Evolutionary conservation across 1,140 invertebrate genomes (phyloP).

Genomic region (Tenebrio molitor): DNA sequence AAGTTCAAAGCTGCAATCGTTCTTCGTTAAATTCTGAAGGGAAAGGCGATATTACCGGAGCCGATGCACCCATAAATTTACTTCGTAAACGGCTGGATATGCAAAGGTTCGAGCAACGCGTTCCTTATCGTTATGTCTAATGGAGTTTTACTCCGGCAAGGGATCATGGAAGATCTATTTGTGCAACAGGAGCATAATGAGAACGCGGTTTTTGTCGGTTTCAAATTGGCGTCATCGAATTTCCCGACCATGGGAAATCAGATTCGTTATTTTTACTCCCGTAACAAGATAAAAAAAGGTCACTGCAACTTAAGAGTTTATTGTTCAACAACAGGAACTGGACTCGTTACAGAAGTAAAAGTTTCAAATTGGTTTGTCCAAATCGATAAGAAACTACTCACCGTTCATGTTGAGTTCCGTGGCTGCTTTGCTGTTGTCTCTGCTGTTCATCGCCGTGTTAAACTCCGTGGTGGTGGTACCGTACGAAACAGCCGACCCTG

Average conservation of each 20-base stretch:
- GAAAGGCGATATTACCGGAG: constrained; percentile 22
- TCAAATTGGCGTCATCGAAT: too few relatives aligned
- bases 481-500: constrained; percentile 63
- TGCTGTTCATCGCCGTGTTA: constrained; percentile 61
- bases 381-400: constrained; percentile 58
- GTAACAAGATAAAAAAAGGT: too few relatives aligned
- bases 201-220: too few relatives aligned
- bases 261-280: too few relatives aligned
- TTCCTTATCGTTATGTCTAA: constrained; percentile 19
- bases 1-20: constrained; percentile 38
- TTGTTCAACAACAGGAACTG: too few relatives aligned
- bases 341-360: too few relatives aligned
- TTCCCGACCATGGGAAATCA: too few relatives aligned
- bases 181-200: too few relatives aligned
- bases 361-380: too few relatives aligned
- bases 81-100: not conserved
- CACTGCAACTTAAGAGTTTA: too few relatives aligned
- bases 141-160: not conserved
- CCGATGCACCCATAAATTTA: constrained; percentile 33
- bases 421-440: constrained; percentile 65
- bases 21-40: constrained; percentile 22
- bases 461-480: constrained; percentile 63
- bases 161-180: too few relatives aligned
- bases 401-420: constrained; percentile 66
- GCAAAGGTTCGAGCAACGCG: constrained; percentile 11